These are phyloP conservation scores for Hoplias malabaricus DNA, from an alignment of 2,113 vertebrate genomes.

Conservation along the genomic window DNA sequence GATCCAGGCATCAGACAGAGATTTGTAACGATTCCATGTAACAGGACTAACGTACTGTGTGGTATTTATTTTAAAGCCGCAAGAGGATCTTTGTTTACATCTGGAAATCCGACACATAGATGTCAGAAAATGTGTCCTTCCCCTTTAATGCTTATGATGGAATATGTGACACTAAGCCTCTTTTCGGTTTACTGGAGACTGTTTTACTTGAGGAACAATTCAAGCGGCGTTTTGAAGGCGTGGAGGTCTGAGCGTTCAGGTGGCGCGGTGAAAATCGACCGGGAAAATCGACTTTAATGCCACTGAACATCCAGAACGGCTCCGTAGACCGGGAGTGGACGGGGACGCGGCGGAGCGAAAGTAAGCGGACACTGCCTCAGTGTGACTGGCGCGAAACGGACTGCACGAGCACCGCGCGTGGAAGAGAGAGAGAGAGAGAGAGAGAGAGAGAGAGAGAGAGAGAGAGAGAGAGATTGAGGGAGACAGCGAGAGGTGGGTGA, in stretches of 20 bases:
- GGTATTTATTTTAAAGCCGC: no score
- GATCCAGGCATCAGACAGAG: no score
- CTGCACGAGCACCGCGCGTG: constrained; percentile 11
- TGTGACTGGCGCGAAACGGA: constrained; percentile 40
- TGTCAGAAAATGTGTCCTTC: no score
- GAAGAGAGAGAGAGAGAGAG: constrained; percentile 4
- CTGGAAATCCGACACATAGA: no score
- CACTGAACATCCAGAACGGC: neutral
- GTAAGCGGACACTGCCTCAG: constrained; percentile 50
- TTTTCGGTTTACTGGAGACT: neutral
- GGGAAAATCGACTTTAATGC: no score
- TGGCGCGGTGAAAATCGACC: neutral
- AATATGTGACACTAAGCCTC: neutral
- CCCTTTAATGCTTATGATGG: neutral
- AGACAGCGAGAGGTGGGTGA: constrained; percentile 31
- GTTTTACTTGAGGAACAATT: neutral
- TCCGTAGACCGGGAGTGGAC: neutral
- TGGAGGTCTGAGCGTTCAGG: neutral
- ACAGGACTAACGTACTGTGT: no score
- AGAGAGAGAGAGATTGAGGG: constrained; percentile 26
- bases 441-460: constrained; percentile 8
- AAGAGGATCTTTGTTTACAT: no score
- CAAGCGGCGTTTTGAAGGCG: neutral
- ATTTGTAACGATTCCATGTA: no score
- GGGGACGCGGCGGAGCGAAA: constrained; percentile 13